Conservation (phyloP, 2,888 invertebrate species). For the Macrophya annulata region DNA sequence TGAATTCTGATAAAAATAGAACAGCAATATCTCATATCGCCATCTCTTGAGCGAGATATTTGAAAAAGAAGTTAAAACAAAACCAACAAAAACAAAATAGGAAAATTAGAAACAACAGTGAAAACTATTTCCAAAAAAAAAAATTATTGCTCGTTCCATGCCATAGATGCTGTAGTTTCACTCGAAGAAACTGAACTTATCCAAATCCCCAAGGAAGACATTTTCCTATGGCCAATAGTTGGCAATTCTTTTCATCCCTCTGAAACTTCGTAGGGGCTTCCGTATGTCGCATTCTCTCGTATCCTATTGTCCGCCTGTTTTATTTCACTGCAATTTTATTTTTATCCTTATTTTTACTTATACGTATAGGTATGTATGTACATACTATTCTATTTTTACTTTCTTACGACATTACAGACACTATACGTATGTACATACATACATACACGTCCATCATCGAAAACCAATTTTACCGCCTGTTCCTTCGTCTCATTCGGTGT, state of each 20-base stretch:
- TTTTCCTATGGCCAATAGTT: slow-evolving; percentile 51
- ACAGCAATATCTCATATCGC: neutral
- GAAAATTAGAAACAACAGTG: neutral
- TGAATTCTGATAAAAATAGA: slow-evolving; percentile 3
- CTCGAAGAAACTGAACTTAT: slow-evolving; percentile 34
- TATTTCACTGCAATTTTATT: slow-evolving; percentile 14
- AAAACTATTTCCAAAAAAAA: neutral
- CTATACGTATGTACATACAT: too few species aligned
- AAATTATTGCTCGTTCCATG: slow-evolving; percentile 26
- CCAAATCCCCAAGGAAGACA: slow-evolving; percentile 49
- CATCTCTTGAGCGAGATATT: neutral
- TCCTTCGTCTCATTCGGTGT: slow-evolving; percentile 41
- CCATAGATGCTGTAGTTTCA: neutral
- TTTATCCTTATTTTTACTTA: neutral
- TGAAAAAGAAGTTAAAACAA: neutral
- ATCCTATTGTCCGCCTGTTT: slow-evolving; percentile 37
- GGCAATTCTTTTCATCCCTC: slow-evolving; percentile 56
- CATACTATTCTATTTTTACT: neutral
- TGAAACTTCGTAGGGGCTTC: slow-evolving; percentile 26
- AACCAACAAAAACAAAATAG: neutral
- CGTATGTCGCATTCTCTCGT: slow-evolving; percentile 2
- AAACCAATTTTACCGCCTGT: slow-evolving; percentile 66
- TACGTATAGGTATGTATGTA: neutral
- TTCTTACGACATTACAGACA: slow-evolving; percentile 14
- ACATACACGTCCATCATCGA: slow-evolving; percentile 62